phyloP scores from a whole-genome alignment of 2,113 vertebrate species.

The Pseudorectes ferrugineus region DNA sequence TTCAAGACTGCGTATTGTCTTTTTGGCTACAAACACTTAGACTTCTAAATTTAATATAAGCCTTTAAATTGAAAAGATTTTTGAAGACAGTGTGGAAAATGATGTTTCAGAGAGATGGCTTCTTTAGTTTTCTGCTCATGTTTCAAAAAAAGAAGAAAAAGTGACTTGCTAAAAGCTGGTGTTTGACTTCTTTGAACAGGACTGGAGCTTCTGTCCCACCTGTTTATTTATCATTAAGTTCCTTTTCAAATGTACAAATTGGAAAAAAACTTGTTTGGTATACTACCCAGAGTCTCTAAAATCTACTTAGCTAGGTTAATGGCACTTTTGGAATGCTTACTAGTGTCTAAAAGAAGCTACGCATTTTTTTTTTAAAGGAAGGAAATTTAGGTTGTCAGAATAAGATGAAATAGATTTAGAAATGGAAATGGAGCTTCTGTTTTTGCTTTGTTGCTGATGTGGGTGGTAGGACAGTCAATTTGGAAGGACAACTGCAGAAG shows the following conservation, averaged over 20 bases:
- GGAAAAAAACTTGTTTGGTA: neutral
- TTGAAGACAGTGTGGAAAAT: neutral
- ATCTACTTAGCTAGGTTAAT: conserved; percentile 25
- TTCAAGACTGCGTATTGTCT: neutral
- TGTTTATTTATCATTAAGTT: conserved; percentile 4
- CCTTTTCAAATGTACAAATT: conserved; percentile 24
- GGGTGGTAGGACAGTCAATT: neutral
- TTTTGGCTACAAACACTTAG: neutral
- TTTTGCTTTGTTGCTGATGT: neutral
- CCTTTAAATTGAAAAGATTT: neutral
- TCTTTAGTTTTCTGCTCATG: neutral
- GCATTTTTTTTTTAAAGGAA: conserved; percentile 11
- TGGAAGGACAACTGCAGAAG: neutral
- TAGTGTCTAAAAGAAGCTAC: conserved; percentile 19
- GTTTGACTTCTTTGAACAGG: neutral
- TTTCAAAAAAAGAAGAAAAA: neutral
- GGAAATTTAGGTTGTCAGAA: conserved; percentile 31
- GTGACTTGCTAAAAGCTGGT: neutral
- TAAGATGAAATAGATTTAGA: neutral
- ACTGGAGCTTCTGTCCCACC: neutral
- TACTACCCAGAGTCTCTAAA: conserved; percentile 3
- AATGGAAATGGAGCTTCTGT: neutral
- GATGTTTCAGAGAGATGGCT: neutral
- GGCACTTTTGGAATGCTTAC: conserved; percentile 21
- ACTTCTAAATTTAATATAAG: neutral